Conservation (phyloP, 2,113 vertebrate species). For the Elanus axillaris region DNA sequence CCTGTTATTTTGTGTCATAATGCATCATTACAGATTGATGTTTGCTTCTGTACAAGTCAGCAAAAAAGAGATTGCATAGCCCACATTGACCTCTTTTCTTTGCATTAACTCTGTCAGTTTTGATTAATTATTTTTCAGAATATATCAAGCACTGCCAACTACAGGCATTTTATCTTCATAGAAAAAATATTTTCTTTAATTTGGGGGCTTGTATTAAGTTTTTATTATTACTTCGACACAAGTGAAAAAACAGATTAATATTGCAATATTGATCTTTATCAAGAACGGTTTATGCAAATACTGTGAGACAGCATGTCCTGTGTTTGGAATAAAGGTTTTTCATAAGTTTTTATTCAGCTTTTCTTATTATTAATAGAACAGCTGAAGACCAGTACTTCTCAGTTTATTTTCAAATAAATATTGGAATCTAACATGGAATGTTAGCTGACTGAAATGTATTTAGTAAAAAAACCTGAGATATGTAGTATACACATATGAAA, state of each 20-base stretch:
- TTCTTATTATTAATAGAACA: background rate
- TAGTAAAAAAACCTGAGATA: background rate
- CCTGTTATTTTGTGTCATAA: constrained; percentile 61
- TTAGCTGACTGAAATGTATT: background rate
- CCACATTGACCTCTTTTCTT: constrained; percentile 26
- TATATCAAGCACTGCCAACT: constrained; percentile 1
- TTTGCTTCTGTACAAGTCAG: constrained; percentile 60
- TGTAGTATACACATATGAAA: background rate
- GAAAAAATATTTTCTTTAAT: background rate
- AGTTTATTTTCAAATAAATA: background rate
- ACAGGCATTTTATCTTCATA: background rate
- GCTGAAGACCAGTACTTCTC: background rate
- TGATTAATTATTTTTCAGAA: constrained; percentile 55
- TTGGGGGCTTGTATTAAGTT: background rate
- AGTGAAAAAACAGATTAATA: background rate
- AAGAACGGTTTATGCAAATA: background rate
- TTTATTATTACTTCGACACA: background rate
- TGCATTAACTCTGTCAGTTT: constrained; percentile 64
- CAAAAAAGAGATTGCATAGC: constrained; percentile 53
- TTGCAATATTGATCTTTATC: background rate
- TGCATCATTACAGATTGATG: constrained; percentile 51
- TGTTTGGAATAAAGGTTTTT: background rate
- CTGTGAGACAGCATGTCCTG: background rate
- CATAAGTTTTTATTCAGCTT: background rate
- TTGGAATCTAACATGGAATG: background rate